A percentile compares a stretch with the other conserved stretches of the same genome.
phyloP scores from a whole-genome alignment of 2,797 vertebrate species.

The Acrocephalus scirpaceus region DNA sequence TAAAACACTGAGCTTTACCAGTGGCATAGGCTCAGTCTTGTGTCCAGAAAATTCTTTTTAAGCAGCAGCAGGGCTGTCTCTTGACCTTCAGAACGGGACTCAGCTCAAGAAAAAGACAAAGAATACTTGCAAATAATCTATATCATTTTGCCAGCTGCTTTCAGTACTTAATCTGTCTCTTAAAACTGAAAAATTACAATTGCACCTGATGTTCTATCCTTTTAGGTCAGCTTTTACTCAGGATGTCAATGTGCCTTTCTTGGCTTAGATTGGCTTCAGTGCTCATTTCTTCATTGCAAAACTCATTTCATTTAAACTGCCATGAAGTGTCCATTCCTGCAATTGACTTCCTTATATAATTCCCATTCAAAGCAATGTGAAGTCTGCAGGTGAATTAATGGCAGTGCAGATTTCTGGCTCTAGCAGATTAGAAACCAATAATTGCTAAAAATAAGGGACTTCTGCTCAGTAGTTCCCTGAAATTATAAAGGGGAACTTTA shows the following conservation, averaged over 20 bases:
- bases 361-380: neutral
- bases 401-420: neutral
- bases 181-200: slow-evolving; percentile 66
- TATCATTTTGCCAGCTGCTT: slow-evolving; percentile 49
- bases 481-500: neutral
- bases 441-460: neutral
- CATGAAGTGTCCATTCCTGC: neutral
- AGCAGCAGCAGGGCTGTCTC: neutral
- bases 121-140: slow-evolving; percentile 44
- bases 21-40: neutral
- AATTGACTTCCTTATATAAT: neutral
- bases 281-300: slow-evolving; percentile 15
- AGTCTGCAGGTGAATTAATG: slow-evolving; percentile 8
- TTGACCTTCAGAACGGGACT: slow-evolving; percentile 33
- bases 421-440: neutral
- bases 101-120: neutral
- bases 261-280: neutral
- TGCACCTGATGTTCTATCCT: slow-evolving; percentile 48
- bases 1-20: neutral
- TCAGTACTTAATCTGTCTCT: slow-evolving; percentile 62
- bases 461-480: neutral
- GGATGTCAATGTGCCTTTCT: slow-evolving; percentile 23
- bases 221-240: slow-evolving; percentile 13
- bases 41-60: neutral
- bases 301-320: slow-evolving; percentile 46